Percentiles rank a stretch among this genome's conserved stretches.
Evolutionary conservation across 2,113 vertebrate genomes (phyloP).

Genomic region (Eulacestoma nigropectus): DNA sequence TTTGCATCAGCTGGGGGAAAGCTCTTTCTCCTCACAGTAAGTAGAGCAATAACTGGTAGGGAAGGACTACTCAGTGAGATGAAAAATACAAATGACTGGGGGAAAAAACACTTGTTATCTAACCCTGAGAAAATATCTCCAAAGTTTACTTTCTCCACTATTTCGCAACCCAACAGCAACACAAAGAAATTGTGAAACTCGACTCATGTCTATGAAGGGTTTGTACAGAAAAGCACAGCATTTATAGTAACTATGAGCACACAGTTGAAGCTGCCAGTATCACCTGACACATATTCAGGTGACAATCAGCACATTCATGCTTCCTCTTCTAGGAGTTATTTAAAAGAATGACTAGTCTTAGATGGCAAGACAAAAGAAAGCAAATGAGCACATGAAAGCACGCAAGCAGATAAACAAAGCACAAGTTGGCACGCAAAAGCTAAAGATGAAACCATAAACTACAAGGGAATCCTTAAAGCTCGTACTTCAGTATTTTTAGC

Average conservation of each 20-base stretch:
- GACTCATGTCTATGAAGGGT: neutral
- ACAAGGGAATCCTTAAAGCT: neutral
- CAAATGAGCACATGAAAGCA: neutral
- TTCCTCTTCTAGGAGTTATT: neutral
- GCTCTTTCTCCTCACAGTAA: neutral
- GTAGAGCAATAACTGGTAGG: rapidly evolving
- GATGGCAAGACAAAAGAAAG: neutral
- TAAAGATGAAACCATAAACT: rapidly evolving
- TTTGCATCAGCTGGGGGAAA: neutral
- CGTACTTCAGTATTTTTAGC: rapidly evolving
- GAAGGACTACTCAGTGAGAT: neutral
- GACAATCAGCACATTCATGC: neutral
- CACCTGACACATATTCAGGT: neutral
- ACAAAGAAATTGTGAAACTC: neutral
- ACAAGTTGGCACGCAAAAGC: neutral
- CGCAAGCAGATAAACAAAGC: neutral
- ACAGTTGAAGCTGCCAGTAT: neutral
- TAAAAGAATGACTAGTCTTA: neutral
- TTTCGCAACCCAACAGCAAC: neutral
- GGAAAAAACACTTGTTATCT: neutral
- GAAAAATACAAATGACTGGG: rapidly evolving
- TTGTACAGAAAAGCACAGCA: neutral
- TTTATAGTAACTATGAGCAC: neutral
- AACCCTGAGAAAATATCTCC: neutral
- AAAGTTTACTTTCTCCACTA: neutral